These are phyloP conservation scores for Coendou prehensilis DNA, from an alignment of 2,797 vertebrate genomes.

Conservation along the genomic window DNA sequence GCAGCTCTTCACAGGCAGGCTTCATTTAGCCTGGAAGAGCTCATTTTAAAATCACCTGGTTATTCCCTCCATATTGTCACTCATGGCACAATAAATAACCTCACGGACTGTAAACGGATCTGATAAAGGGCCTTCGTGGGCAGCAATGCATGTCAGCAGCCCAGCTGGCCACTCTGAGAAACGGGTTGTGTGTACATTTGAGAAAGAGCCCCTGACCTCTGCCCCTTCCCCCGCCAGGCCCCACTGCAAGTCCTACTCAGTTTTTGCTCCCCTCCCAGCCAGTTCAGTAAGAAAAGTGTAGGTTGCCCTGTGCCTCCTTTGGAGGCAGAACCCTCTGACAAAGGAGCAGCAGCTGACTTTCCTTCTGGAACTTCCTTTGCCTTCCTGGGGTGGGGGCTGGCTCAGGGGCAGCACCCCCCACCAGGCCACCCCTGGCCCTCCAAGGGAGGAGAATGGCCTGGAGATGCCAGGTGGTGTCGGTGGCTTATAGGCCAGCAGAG, in stretches of 20 bases:
- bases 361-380: neutral
- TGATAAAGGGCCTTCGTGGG: neutral
- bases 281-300: neutral
- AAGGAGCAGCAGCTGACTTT: neutral
- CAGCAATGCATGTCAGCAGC: neutral
- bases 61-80: neutral
- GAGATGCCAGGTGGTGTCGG: neutral
- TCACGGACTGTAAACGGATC: neutral
- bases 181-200: neutral
- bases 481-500: neutral
- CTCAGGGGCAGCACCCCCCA: rapidly evolving
- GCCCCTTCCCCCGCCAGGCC: neutral
- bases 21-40: neutral
- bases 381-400: neutral
- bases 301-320: neutral
- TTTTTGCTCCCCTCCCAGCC: neutral
- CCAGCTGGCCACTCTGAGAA: neutral
- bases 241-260: neutral
- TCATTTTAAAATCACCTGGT: neutral
- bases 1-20: neutral
- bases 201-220: neutral
- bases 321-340: neutral
- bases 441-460: neutral
- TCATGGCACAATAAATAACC: neutral
- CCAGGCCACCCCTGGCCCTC: neutral